phyloP scores from a whole-genome alignment of 2,113 vertebrate genomes.

The Speoplatyrhinus poulsoni region DNA sequence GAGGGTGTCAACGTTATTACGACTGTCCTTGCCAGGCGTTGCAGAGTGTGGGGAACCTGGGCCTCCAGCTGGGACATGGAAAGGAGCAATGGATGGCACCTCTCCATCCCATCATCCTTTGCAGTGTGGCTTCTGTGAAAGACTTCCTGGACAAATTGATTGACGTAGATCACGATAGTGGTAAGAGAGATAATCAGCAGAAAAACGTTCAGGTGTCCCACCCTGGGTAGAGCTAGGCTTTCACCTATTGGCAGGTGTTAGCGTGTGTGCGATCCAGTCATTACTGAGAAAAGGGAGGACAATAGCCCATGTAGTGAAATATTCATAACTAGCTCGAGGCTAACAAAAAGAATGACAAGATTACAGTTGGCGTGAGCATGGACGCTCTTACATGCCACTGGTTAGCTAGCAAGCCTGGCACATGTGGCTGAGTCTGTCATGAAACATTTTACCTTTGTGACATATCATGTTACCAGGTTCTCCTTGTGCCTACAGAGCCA shows the following conservation, averaged over 20 bases:
- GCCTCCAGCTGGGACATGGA: slow-evolving; percentile 88
- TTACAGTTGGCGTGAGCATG: slow-evolving; percentile 36
- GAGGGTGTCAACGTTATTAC: slow-evolving; percentile 10
- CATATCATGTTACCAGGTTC: slow-evolving; percentile 49
- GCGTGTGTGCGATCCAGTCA: slow-evolving; percentile 15
- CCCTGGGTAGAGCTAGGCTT: slow-evolving; percentile 1
- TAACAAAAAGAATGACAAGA: slow-evolving; percentile 33
- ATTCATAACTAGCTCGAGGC: slow-evolving; percentile 61
- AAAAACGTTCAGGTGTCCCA: background rate
- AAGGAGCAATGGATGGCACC: slow-evolving; percentile 93
- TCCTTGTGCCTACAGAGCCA: slow-evolving; percentile 44
- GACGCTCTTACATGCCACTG: slow-evolving; percentile 28
- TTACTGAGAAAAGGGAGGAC: slow-evolving; percentile 39
- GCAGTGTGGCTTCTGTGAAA: slow-evolving; percentile 79
- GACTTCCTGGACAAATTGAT: slow-evolving; percentile 87
- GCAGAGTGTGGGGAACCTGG: slow-evolving; percentile 90
- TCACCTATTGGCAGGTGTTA: slow-evolving; percentile 41
- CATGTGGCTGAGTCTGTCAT: slow-evolving; percentile 40
- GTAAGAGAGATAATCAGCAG: slow-evolving; percentile 68
- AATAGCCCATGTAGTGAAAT: slow-evolving; percentile 60
- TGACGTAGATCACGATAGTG: slow-evolving; percentile 76
- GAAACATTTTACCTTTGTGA: slow-evolving; percentile 44
- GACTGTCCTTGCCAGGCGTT: slow-evolving; percentile 75
- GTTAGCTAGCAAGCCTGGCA: slow-evolving; percentile 36
- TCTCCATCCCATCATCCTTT: slow-evolving; percentile 84